phyloP scores from a whole-genome alignment of 2,113 vertebrate genomes.

The Lamprologus speciosus region DNA sequence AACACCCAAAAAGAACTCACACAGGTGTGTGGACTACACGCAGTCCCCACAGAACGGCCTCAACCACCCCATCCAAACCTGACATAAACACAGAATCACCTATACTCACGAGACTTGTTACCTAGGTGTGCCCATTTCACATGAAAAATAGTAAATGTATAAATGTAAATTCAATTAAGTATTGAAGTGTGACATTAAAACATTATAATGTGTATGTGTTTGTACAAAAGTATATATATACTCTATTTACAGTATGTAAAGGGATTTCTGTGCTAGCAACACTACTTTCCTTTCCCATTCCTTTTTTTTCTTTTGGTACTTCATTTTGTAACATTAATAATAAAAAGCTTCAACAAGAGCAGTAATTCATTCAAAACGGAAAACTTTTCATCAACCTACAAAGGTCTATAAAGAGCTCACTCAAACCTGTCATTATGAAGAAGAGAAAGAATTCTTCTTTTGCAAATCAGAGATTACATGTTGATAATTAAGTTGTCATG shows the following conservation, averaged over 20 bases:
- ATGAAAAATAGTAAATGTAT: background rate
- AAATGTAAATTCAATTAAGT: background rate
- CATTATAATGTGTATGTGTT: background rate
- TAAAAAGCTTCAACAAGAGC: background rate
- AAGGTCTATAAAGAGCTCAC: background rate
- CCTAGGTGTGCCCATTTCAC: background rate
- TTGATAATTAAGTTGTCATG: background rate
- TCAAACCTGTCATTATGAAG: background rate
- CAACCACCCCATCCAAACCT: background rate
- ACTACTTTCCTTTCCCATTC: background rate
- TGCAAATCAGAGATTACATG: background rate
- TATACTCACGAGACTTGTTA: background rate
- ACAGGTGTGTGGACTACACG: background rate
- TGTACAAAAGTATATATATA: background rate
- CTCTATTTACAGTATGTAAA: background rate
- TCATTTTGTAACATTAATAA: background rate
- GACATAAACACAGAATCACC: background rate
- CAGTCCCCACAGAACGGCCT: background rate
- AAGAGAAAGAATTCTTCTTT: background rate
- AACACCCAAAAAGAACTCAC: background rate
- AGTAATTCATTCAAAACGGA: background rate
- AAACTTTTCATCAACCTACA: background rate
- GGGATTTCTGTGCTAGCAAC: background rate
- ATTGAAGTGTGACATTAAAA: background rate
- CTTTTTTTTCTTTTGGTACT: background rate